Evolutionary conservation across 2,888 invertebrate genomes (phyloP).

Genomic region (Lasioglossum vierecki): DNA sequence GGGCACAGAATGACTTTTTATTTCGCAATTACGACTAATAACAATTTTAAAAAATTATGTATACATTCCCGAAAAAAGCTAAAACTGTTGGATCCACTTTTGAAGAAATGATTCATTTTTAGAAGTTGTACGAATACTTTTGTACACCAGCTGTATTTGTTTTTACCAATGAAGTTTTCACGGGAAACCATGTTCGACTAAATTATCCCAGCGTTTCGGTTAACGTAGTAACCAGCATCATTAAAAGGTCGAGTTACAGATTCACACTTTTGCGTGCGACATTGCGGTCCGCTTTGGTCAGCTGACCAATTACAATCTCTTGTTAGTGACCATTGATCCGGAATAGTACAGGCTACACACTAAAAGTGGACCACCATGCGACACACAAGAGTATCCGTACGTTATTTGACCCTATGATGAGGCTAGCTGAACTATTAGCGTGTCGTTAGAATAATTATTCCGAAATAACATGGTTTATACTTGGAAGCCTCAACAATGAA

Average conservation of each 20-base stretch:
- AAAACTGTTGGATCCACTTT: too few relatives aligned
- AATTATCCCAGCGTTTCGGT: neutral
- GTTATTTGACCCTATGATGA: neutral
- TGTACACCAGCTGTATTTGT: too few relatives aligned
- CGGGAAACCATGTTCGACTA: neutral
- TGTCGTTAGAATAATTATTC: neutral
- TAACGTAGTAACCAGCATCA: neutral
- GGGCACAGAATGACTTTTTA: too few relatives aligned
- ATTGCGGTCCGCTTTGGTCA: neutral
- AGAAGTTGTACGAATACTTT: too few relatives aligned
- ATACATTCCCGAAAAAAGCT: too few relatives aligned
- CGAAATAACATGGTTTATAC: neutral
- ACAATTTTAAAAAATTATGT: too few relatives aligned
- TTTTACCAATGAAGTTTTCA: neutral
- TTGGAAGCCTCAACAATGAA: neutral
- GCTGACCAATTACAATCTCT: conserved; percentile 12
- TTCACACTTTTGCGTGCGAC: neutral
- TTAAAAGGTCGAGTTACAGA: neutral
- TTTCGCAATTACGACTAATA: too few relatives aligned
- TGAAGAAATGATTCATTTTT: too few relatives aligned
- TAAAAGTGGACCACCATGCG: neutral
- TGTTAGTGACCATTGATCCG: neutral
- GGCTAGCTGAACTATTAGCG: neutral
- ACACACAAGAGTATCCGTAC: neutral
- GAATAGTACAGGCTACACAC: neutral